Conservation (phyloP, 2,888 invertebrate genomes). For the Nomada hirtipes region DNA sequence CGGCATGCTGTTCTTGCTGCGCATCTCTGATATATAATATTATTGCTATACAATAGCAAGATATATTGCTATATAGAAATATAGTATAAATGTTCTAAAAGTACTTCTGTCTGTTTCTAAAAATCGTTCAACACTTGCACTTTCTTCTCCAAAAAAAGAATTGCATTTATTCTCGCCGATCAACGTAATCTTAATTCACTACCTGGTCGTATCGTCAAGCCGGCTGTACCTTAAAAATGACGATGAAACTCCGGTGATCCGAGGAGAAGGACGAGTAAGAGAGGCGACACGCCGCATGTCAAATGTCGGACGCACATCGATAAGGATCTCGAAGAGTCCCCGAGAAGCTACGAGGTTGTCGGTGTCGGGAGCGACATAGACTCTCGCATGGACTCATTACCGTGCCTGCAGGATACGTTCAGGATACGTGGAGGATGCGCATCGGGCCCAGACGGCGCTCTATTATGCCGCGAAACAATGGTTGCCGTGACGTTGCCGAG, state of each 20-base stretch:
- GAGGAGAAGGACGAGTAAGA: constrained; percentile 45
- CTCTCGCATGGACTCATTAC: constrained; percentile 61
- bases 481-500: constrained; percentile 53
- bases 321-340: constrained; percentile 67
- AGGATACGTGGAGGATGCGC: constrained; percentile 32
- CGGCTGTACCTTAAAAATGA: constrained; percentile 32
- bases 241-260: constrained; percentile 22
- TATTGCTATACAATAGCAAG: too few species aligned
- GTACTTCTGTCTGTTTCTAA: too few species aligned
- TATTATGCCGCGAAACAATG: constrained; percentile 63
- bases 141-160: too few species aligned
- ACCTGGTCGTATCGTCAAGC: too few species aligned
- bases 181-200: too few species aligned
- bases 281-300: constrained; percentile 66
- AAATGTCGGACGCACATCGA: constrained; percentile 71
- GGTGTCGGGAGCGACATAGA: constrained; percentile 65
- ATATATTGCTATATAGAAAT: too few species aligned
- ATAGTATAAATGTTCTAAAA: too few species aligned
- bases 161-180: too few species aligned
- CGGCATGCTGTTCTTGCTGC: too few species aligned
- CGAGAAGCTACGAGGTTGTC: constrained; percentile 50
- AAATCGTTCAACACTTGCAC: too few species aligned
- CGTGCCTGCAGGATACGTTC: constrained; percentile 48
- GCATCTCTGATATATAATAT: too few species aligned
- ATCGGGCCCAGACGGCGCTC: constrained; percentile 50